Evolutionary conservation across 2,113 vertebrate species (phyloP), one percentile per base, ranked within the genome.

Genomic region (Zosterops hypoxanthus): DNA sequence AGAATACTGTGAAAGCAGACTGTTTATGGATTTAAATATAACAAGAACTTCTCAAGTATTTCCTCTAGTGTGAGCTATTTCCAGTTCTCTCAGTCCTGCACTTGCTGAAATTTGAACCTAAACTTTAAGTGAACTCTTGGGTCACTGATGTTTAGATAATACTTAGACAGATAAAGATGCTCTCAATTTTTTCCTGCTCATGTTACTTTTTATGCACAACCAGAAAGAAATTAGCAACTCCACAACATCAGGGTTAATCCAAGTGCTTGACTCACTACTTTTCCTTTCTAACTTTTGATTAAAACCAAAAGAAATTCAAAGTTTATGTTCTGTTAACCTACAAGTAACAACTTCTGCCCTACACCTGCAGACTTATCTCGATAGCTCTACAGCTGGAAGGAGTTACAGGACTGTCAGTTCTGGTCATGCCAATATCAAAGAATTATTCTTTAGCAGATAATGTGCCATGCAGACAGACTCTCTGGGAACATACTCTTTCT

Each of bases 401-500:
- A 85, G 21, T 46, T 63, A 64, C 1, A 86, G 29, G n/a, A 47
- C 29, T 70, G 21, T 59, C 39, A 56, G 46, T 86, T 77, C 53
- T 82, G 42, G 59, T 65, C 56, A 73, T 18, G 18, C 16, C 86
- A 77, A 28, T 79, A 79, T 9, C 59, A 87, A 2, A 34, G 31
- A 72, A 66, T 61, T 52, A 34, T 34, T 81, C 57, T 73, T 64
- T 33, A 44, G 46, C 42, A 63, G 23, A 64, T 33, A 49, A 61
- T 5, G 7, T 77, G 44, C 42, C n/a, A n/a, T 4, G 28, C 53
- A 71, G 65, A 59, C 44, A 14, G 36, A 70, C 23, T 2, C 4
- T 68, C 69, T 87, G 42, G 66, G 63, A 33, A 98, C 99, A 93
- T 98, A 99, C 99, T 99, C 99, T 98, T 99, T 99, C 97, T 99